Conservation (phyloP, 2,113 vertebrate genomes). For the Myodes glareolus region DNA sequence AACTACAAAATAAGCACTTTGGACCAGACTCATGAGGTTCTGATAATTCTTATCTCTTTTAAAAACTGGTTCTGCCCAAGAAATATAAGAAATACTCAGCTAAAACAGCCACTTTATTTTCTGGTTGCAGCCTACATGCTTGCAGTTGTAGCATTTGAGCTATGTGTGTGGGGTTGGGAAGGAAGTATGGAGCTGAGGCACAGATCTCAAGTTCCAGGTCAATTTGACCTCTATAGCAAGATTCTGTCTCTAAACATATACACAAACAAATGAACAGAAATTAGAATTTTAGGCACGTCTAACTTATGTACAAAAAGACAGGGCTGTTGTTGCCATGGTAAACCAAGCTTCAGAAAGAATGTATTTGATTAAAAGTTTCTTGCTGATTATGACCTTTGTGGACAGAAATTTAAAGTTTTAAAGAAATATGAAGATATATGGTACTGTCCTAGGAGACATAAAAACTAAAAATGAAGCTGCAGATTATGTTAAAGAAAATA, state of each 20-base stretch:
- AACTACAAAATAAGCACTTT: constrained; percentile 37
- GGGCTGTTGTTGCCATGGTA: neutral
- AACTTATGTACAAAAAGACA: constrained; percentile 9
- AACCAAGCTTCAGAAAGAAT: neutral
- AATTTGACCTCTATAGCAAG: neutral
- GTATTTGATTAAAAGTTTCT: constrained; percentile 41
- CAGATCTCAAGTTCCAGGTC: neutral
- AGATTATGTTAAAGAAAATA: constrained; percentile 1
- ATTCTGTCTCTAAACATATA: neutral
- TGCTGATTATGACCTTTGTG: constrained; percentile 33
- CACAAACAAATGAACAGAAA: neutral
- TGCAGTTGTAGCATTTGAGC: neutral
- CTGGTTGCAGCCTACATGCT: neutral
- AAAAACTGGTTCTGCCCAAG: neutral
- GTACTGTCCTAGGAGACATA: neutral
- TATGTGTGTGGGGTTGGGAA: neutral
- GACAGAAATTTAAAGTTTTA: constrained; percentile 37
- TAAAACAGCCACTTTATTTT: constrained; percentile 23
- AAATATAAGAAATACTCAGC: constrained; percentile 15
- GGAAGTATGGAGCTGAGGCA: neutral
- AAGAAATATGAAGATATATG: constrained; percentile 15
- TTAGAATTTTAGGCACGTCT: neutral
- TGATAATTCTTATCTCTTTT: neutral
- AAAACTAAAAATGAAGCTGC: neutral
- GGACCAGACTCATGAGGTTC: neutral